These are phyloP conservation scores for Caenorhabditis parvicauda DNA, from an alignment of 2,888 invertebrate species.

Conservation along the genomic window DNA sequence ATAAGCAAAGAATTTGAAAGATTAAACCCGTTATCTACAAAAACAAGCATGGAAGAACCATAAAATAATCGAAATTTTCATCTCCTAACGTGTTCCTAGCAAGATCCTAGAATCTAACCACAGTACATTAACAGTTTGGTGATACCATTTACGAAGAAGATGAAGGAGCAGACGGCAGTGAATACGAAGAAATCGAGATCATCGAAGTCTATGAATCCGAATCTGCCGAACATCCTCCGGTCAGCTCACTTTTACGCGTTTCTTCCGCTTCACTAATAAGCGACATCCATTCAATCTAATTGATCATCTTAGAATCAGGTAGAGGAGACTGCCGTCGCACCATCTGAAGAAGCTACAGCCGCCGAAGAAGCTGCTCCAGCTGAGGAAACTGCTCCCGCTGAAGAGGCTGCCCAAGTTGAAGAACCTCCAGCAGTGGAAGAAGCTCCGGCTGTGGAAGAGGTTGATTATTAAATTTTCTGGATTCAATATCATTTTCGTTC, in stretches of 20 bases:
- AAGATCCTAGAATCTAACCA: background rate
- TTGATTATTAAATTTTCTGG: no score
- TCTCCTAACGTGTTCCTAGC: background rate
- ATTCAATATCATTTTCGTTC: no score
- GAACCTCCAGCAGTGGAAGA: conserved; percentile 21
- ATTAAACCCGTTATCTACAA: background rate
- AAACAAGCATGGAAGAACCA: background rate
- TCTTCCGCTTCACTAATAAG: conserved; percentile 1
- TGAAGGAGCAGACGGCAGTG: conserved; percentile 39
- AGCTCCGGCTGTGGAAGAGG: conserved; percentile 18
- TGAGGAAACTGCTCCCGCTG: conserved; percentile 10
- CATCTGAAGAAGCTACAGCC: conserved; percentile 18
- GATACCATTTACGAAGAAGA: conserved; percentile 46
- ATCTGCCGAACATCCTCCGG: conserved; percentile 35
- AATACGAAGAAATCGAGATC: no score
- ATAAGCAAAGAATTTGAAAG: no score
- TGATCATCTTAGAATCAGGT: conserved; percentile 6
- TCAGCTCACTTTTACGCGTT: conserved; percentile 2
- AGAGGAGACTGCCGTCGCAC: conserved; percentile 18
- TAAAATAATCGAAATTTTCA: background rate
- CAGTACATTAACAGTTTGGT: conserved; percentile 24
- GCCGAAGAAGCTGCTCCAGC: conserved; percentile 7
- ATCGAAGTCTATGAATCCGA: no score
- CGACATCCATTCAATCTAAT: background rate
- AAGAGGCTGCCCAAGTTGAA: conserved; percentile 11